Conservation (phyloP, 1,140 invertebrate genomes). For the Caenorhabditis tropicalis region DNA sequence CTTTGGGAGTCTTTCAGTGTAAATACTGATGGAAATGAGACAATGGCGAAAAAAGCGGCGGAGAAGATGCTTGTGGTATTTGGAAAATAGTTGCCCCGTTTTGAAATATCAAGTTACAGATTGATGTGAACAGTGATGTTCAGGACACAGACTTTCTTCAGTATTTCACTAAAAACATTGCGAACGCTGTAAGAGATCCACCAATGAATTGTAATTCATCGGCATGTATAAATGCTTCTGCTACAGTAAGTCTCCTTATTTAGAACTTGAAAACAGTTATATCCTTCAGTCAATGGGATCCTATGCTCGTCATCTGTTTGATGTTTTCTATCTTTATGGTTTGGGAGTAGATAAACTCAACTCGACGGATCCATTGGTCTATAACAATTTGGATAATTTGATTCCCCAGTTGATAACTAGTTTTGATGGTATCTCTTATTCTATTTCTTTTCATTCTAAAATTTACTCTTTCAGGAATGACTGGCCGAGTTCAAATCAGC, state of each 20-base stretch:
- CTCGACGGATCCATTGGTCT: background rate
- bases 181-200: background rate
- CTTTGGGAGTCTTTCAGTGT: slow-evolving; percentile 11
- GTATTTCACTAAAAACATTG: slow-evolving; percentile 1
- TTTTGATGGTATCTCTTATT: background rate
- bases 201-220: slow-evolving; percentile 21
- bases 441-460: background rate
- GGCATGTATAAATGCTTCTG: background rate
- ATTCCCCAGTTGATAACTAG: background rate
- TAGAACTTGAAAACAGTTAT: background rate
- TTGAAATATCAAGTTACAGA: background rate
- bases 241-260: background rate
- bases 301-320: slow-evolving; percentile 21
- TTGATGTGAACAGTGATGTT: slow-evolving; percentile 29
- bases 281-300: background rate
- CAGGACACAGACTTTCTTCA: background rate
- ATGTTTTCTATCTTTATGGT: slow-evolving; percentile 43
- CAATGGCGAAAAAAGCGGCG: background rate
- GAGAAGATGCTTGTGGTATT: slow-evolving; percentile 13
- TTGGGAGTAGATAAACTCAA: background rate
- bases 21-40: background rate
- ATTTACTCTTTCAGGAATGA: slow-evolving; percentile 42
- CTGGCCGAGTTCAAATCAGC: slow-evolving; percentile 48
- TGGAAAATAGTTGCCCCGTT: background rate
- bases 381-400: background rate